Evolutionary conservation across 2,113 vertebrate genomes (phyloP), one percentile per base, ranked within the genome.

Genomic region (Trematomus loennbergii): DNA sequence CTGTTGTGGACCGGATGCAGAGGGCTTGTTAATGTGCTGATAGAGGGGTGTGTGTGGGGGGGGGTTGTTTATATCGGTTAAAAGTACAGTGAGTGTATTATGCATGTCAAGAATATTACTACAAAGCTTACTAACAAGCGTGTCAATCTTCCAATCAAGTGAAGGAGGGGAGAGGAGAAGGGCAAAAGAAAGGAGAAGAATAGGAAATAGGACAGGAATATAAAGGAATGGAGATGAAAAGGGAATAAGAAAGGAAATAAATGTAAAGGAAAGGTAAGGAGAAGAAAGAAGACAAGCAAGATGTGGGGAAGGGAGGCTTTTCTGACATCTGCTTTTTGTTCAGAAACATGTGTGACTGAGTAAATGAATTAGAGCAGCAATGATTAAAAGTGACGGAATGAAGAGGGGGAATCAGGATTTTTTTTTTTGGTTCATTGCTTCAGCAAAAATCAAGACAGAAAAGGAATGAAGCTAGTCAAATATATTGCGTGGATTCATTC

Each of bases 21-120:
- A 17, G 60, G 9, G 83, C 79, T 72, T 91, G 86, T 89, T 91
- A 91, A 92, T 91, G 85, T 76, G 77, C 63, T 87, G 79, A 88
- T 83, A 78, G 77, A 73, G 71, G 33, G 65, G 36, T 40, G 36
- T 9, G 36, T 36, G 33, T 36, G 36, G 8, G 36, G 67, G 73
- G 76, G 64, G 77, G 60, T 61, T 70, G 79, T 67, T 54, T 43
- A 20, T 63, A 43, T 25, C 33, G 48, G 59, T 72, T 54, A 69
- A 52, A 58, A 8, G 66, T 49, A 72, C 58, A 85, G 25, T 33
- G 9, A 79, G 50, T 72, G 48, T 18, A 43, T 78, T 12, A 48
- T n/a, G 25, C 11, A 53, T 72, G 58, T 77, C 43, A 13, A 4
- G 20, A 58, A 75, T 25, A 62, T 71, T 62, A 59, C 63, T 75